Percentiles rank a stretch among this genome's conserved stretches.
Evolutionary conservation across 2,888 invertebrate genomes (phyloP).

Genomic region (Patella pellucida): DNA sequence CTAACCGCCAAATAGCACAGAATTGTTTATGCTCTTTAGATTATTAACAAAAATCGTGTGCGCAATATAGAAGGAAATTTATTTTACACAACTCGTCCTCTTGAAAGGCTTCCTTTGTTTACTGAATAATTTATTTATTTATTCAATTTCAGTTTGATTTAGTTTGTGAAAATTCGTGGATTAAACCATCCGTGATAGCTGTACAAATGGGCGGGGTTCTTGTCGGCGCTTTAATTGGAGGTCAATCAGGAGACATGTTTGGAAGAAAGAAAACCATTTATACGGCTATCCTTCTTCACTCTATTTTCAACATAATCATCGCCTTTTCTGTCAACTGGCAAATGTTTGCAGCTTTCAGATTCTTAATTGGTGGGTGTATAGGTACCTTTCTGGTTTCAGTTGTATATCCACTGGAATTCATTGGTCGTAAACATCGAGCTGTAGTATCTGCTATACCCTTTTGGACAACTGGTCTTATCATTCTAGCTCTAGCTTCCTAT

Average conservation of each 20-base stretch:
- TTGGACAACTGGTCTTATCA: slow-evolving; percentile 18
- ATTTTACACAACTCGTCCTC: no score
- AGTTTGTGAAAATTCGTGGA: slow-evolving; percentile 42
- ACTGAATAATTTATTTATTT: no score
- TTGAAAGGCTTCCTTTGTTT: no score
- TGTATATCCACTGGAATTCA: slow-evolving; percentile 27
- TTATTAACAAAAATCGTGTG: no score
- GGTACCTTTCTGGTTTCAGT: slow-evolving; percentile 33
- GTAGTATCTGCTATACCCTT: slow-evolving; percentile 15
- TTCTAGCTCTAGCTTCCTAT: slow-evolving; percentile 16
- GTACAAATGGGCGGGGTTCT: slow-evolving; percentile 50
- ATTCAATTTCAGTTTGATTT: slow-evolving; percentile 41
- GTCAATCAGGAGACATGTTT: slow-evolving; percentile 42
- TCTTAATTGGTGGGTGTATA: slow-evolving; percentile 38
- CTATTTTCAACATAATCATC: slow-evolving; percentile 36
- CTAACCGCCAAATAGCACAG: no score
- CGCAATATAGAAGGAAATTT: no score
- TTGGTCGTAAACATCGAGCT: slow-evolving; percentile 22
- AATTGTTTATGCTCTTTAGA: no score
- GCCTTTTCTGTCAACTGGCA: slow-evolving; percentile 49
- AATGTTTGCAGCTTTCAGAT: slow-evolving; percentile 47
- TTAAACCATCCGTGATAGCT: slow-evolving; percentile 41
- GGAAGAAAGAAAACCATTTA: slow-evolving; percentile 49
- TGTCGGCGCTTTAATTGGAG: slow-evolving; percentile 43
- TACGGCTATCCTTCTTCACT: slow-evolving; percentile 29